These are phyloP conservation scores for Coranthus polyacanthus DNA, from an alignment of 2,797 vertebrate genomes.

Conservation along the genomic window DNA sequence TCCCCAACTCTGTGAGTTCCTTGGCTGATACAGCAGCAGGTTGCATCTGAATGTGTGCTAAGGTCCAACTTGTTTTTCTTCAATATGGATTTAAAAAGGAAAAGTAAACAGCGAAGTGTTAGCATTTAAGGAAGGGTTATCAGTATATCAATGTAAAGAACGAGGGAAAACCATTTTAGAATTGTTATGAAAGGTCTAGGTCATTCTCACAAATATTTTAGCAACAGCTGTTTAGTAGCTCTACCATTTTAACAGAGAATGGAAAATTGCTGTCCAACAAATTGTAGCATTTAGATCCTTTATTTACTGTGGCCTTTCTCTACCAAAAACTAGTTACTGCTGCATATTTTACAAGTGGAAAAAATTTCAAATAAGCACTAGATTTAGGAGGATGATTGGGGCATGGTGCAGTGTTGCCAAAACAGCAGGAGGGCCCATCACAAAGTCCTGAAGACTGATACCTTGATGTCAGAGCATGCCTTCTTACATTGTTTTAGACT, in stretches of 20 bases:
- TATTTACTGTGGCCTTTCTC: too few relatives aligned
- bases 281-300: not conserved
- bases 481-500: too few relatives aligned
- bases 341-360: not conserved
- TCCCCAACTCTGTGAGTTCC: conserved; percentile 96
- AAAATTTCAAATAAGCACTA: not conserved
- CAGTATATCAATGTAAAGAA: conserved; percentile 6
- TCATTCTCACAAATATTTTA: too few relatives aligned
- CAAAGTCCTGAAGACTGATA: too few relatives aligned
- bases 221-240: too few relatives aligned
- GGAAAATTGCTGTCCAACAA: not conserved
- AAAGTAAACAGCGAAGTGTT: too few relatives aligned
- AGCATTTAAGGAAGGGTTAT: too few relatives aligned
- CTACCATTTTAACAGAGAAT: not conserved
- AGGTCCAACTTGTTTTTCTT: not conserved
- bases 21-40: not conserved
- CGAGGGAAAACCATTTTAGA: not conserved
- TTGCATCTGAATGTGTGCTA: not conserved
- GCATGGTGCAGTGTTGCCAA: too few relatives aligned
- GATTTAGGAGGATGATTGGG: not conserved
- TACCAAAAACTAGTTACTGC: not conserved
- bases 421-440: too few relatives aligned
- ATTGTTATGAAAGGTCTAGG: not conserved
- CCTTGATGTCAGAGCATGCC: too few relatives aligned
- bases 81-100: not conserved